phyloP scores from a whole-genome alignment of 2,797 vertebrate genomes.

The Malacoctenus gilli region DNA sequence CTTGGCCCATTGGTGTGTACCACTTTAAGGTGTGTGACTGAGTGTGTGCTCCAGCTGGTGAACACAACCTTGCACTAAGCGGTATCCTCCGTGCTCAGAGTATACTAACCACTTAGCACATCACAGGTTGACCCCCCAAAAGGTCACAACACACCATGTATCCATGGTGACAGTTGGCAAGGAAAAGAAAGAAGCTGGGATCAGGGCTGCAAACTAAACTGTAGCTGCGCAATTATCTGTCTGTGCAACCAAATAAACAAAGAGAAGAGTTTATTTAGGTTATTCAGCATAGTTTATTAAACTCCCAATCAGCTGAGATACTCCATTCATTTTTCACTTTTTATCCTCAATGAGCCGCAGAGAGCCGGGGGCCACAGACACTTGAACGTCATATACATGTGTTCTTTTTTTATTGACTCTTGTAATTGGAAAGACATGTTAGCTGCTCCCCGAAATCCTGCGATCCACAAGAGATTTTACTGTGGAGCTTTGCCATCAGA shows the following conservation, averaged over 20 bases:
- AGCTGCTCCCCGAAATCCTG: neutral
- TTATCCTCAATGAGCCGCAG: neutral
- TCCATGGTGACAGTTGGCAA: slow-evolving; percentile 68
- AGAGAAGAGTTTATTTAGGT: neutral
- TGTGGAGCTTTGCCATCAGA: neutral
- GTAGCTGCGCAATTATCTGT: slow-evolving; percentile 32
- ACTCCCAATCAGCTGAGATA: slow-evolving; percentile 2
- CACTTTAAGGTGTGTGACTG: neutral
- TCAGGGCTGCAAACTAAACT: slow-evolving; percentile 35
- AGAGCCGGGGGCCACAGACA: neutral
- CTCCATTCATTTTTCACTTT: slow-evolving; percentile 5
- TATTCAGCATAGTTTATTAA: slow-evolving; percentile 11
- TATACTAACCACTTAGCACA: slow-evolving; percentile 63
- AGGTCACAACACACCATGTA: slow-evolving; percentile 65
- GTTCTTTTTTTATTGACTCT: slow-evolving; percentile 20
- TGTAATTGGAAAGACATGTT: slow-evolving; percentile 32
- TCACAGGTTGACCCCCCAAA: slow-evolving; percentile 69
- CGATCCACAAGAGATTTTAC: slow-evolving; percentile 1
- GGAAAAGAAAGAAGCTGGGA: slow-evolving; percentile 52
- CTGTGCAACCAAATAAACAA: slow-evolving; percentile 8
- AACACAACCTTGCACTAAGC: slow-evolving; percentile 59
- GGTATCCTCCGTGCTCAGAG: slow-evolving; percentile 43
- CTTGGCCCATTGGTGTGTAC: slow-evolving; percentile 18
- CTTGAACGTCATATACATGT: neutral
- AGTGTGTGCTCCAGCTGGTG: slow-evolving; percentile 36